Evolutionary conservation across 2,113 vertebrate species (phyloP), one percentile per base, ranked within the genome.

Genomic region (Oncorhynchus keta): DNA sequence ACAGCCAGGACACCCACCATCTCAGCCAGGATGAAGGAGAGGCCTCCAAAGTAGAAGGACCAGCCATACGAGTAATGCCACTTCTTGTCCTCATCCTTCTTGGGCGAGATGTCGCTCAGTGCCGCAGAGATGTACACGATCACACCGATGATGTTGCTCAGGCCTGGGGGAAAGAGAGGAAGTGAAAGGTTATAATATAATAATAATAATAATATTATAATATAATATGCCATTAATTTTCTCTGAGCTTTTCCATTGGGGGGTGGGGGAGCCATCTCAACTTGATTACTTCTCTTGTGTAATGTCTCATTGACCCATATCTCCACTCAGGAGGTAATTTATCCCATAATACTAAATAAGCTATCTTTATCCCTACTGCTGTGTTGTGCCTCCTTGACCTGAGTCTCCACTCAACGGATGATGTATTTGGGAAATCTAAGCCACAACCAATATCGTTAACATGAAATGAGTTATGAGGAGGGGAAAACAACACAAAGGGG

Each of bases 131-230:
- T 97, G 93, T 97, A 97, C 61, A 97, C 96, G 57, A 97, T 97
- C 85, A 97, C 95, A 0, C 96, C 96, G 22, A 97, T 97, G 89
- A 97, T 97, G 94, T 97, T 97, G 91, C 96, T 97, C 81, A 97
- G 93, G 73, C 96, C 96, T 97, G 82, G 62, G 39, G n/a, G 39
- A 45, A 45, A 45, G 39, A 13, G 22, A 68, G 35, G 7, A 9
- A 35, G 59, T 16, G 35, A 51, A 22, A 61, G 11, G 76, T 70
- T 68, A 20, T 4, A 67, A 67, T 3, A 28, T 28, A 28, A 28
- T 28, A 28, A 28, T 28, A 28, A 28, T 28, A 28, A 2, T 30
- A 35, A 39, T 14, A n/a, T 35, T 30, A 51, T 13, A 20, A 70
- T 7, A 20, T 11, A 45, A 45, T 45, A 49, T 72, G 22, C 51